Percentiles rank a stretch among this genome's conserved stretches.
These are phyloP conservation scores for Polydrusus pterygomalis DNA, from an alignment of 2,888 invertebrate species.

Conservation along the genomic window DNA sequence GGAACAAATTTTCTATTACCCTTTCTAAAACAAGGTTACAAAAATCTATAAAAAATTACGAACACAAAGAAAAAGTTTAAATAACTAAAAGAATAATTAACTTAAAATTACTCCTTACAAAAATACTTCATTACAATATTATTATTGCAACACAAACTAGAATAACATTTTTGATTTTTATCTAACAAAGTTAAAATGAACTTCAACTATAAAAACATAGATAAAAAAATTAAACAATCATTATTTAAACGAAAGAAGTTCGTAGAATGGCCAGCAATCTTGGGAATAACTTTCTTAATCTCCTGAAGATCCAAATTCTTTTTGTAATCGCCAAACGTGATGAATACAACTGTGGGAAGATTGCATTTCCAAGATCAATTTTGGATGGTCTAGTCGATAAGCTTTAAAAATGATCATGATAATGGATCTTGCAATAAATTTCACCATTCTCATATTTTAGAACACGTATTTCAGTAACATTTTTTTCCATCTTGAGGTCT, in stretches of 20 bases:
- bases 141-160: not conserved
- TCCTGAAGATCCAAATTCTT: slow-evolving; percentile 29
- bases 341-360: slow-evolving; percentile 11
- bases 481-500: slow-evolving; percentile 18
- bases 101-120: not conserved
- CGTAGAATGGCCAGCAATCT: slow-evolving; percentile 25
- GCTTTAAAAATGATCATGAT: slow-evolving; percentile 6
- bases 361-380: not conserved
- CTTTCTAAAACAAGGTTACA: not conserved
- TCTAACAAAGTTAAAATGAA: not conserved
- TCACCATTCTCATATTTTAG: slow-evolving; percentile 24
- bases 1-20: not conserved
- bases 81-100: not conserved
- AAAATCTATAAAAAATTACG: not conserved
- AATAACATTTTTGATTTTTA: not conserved
- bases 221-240: not conserved
- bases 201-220: not conserved
- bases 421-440: not conserved
- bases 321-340: slow-evolving; percentile 30
- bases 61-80: slow-evolving; percentile 5
- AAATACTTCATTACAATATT: not conserved
- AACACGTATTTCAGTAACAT: slow-evolving; percentile 31
- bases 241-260: slow-evolving; percentile 13
- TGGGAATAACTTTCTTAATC: slow-evolving; percentile 30
- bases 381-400: slow-evolving; percentile 16